phyloP scores from a whole-genome alignment of 2,113 vertebrate genomes.

The Ploceus nigricollis region DNA sequence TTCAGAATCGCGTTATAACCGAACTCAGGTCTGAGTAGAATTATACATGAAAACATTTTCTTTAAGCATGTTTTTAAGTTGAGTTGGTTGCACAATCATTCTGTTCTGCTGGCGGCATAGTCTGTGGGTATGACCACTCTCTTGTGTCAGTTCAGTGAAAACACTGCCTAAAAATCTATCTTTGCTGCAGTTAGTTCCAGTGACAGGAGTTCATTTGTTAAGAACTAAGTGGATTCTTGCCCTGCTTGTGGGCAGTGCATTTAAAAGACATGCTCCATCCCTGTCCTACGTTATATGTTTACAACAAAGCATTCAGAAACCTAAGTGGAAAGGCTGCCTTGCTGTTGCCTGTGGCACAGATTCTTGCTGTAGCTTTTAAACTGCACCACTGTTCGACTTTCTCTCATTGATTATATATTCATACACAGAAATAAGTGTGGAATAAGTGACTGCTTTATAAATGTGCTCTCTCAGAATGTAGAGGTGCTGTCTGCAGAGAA shows the following conservation, averaged over 20 bases:
- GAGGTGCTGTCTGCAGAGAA: neutral
- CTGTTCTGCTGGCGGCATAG: neutral
- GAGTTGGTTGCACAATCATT: neutral
- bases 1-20: neutral
- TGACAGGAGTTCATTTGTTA: neutral
- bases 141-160: neutral
- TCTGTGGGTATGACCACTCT: neutral
- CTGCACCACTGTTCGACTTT: neutral
- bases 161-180: neutral
- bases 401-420: constrained; percentile 17
- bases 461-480: neutral
- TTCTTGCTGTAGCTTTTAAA: constrained; percentile 8
- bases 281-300: neutral
- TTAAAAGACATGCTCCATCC: neutral
- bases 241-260: neutral
- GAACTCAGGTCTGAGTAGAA: neutral
- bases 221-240: neutral
- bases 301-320: neutral
- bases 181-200: neutral
- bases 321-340: neutral
- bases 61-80: neutral
- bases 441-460: constrained; percentile 17
- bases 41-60: neutral
- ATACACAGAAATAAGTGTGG: neutral
- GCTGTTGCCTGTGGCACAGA: neutral